These are phyloP conservation scores for Tachysurus fulvidraco DNA, from an alignment of 2,113 vertebrate genomes.

Conservation along the genomic window DNA sequence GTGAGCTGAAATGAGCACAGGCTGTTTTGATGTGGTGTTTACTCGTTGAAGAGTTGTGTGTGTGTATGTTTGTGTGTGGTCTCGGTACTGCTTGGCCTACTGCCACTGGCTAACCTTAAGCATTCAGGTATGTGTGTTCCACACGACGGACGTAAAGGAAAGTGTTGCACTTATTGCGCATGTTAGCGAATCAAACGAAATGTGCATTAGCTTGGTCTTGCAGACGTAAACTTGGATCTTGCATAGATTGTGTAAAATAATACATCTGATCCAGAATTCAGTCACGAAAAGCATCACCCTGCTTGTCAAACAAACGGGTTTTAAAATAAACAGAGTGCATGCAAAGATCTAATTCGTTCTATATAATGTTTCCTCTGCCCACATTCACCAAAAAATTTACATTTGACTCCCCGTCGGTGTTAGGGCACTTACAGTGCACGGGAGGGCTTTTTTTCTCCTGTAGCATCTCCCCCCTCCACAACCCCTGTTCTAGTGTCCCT, in stretches of 20 bases:
- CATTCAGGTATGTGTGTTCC: constrained; percentile 33
- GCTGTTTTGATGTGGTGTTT: constrained; percentile 57
- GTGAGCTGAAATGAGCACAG: constrained; percentile 44
- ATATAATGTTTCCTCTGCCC: constrained; percentile 32
- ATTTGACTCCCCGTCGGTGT: constrained; percentile 8
- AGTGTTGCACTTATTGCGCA: constrained; percentile 9
- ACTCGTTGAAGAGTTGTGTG: constrained; percentile 45
- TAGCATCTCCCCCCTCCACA: neutral
- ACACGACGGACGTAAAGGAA: neutral
- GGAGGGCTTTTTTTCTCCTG: neutral
- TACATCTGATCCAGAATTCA: constrained; percentile 30
- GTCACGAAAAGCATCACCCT: constrained; percentile 30
- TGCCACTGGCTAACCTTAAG: constrained; percentile 44
- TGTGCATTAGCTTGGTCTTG: neutral
- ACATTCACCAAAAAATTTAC: constrained; percentile 29
- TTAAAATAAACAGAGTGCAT: constrained; percentile 34
- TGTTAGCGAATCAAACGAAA: constrained; percentile 29
- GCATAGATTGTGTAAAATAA: constrained; percentile 21
- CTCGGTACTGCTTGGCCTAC: constrained; percentile 28
- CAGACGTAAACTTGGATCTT: constrained; percentile 5
- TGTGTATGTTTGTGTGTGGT: constrained; percentile 53
- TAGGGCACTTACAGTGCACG: constrained; percentile 10
- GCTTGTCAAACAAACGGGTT: constrained; percentile 44
- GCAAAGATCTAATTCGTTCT: constrained; percentile 23
- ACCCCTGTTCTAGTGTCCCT: constrained; percentile 16